Evolutionary conservation across 2,888 invertebrate genomes (phyloP).

Genomic region (Cheilosia grossa): DNA sequence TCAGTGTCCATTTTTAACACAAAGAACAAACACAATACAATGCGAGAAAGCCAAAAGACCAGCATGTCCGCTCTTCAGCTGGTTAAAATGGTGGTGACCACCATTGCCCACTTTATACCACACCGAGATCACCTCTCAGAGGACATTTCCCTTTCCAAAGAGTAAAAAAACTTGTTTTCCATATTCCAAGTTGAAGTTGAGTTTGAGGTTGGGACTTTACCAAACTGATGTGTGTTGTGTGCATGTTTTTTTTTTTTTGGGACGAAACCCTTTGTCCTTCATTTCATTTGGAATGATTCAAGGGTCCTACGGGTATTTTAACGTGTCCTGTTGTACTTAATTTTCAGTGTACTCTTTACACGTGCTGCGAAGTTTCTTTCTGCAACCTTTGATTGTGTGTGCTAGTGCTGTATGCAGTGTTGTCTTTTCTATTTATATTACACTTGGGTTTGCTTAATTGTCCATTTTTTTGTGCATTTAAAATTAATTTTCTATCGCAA

Average conservation of each 20-base stretch:
- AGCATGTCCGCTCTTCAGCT: constrained; percentile 61
- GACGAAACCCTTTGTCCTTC: constrained; percentile 43
- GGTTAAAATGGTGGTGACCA: constrained; percentile 49
- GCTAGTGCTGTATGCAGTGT: constrained; percentile 27
- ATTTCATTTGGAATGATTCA: constrained; percentile 13
- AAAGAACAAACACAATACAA: constrained; percentile 67
- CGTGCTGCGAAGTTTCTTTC: constrained; percentile 50
- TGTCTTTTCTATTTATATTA: constrained; percentile 69
- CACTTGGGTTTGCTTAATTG: constrained; percentile 68
- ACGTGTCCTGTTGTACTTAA: constrained; percentile 69
- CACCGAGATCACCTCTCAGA: constrained; percentile 46
- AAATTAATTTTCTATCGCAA: constrained; percentile 71
- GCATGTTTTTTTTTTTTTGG: constrained; percentile 22
- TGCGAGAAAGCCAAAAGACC: constrained; percentile 68
- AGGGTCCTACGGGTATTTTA: constrained; percentile 45
- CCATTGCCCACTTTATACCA: constrained; percentile 8
- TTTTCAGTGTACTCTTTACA: constrained; percentile 65
- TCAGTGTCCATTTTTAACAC: constrained; percentile 72
- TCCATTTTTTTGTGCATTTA: constrained; percentile 26
- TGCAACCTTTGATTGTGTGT: constrained; percentile 43
- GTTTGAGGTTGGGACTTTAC: constrained; percentile 17
- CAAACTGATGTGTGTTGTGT: constrained; percentile 49
- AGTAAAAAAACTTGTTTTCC: constrained; percentile 50
- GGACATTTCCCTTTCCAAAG: constrained; percentile 57
- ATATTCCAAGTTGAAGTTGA: constrained; percentile 48